phyloP scores from a whole-genome alignment of 2,113 vertebrate species.

The Neogobius melanostomus region DNA sequence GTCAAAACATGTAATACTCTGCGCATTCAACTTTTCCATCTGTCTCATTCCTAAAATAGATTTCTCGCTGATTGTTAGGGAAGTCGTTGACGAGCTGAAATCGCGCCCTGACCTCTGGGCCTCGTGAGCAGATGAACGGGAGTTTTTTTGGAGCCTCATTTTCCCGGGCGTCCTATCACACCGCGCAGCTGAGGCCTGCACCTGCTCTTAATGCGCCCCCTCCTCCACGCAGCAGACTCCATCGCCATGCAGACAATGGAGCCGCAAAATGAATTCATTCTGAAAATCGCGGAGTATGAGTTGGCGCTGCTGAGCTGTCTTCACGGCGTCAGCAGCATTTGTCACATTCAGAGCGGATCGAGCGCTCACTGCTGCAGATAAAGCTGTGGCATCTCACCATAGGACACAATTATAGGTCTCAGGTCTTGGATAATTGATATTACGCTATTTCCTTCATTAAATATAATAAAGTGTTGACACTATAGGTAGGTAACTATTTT shows the following conservation, averaged over 20 bases:
- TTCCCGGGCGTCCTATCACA: slow-evolving; percentile 25
- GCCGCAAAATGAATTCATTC: slow-evolving; percentile 59
- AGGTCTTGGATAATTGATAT: too few species aligned
- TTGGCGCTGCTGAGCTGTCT: slow-evolving; percentile 33
- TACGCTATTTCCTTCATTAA: too few species aligned
- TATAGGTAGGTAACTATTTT: too few species aligned
- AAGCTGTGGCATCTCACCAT: too few species aligned
- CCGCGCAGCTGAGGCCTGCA: slow-evolving; percentile 59
- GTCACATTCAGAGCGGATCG: slow-evolving; percentile 51
- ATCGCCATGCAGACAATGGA: slow-evolving; percentile 61
- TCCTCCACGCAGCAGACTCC: slow-evolving; percentile 44
- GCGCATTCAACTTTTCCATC: slow-evolving; percentile 14
- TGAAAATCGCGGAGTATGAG: slow-evolving; percentile 64
- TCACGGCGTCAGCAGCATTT: slow-evolving; percentile 65
- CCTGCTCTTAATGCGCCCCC: slow-evolving; percentile 62
- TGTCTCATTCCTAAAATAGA: slow-evolving; percentile 27
- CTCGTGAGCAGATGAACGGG: slow-evolving; percentile 54
- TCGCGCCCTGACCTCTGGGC: slow-evolving; percentile 44
- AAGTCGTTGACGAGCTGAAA: slow-evolving; percentile 44
- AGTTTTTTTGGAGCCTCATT: slow-evolving; percentile 61
- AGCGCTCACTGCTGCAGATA: too few species aligned
- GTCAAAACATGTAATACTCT: not conserved
- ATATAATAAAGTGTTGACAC: too few species aligned
- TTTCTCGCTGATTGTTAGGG: slow-evolving; percentile 42
- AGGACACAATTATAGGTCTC: too few species aligned